Evolutionary conservation across 1,140 invertebrate genomes (phyloP).

Genomic region (Portunus trituberculatus): DNA sequence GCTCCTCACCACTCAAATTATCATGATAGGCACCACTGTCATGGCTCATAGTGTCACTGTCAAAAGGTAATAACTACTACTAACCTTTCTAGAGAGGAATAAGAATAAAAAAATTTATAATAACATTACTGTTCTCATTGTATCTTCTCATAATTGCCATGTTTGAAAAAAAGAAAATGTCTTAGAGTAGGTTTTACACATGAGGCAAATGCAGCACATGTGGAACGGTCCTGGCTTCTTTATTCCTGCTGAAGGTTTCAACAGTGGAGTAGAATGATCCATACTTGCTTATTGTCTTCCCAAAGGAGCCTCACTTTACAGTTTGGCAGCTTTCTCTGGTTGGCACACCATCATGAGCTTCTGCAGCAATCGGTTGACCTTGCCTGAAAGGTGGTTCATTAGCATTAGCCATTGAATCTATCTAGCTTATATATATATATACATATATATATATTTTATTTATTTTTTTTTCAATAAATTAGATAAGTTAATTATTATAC

Average conservation of each 20-base stretch:
- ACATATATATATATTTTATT: neutral
- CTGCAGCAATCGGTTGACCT: conserved; percentile 31
- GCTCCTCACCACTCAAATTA: neutral
- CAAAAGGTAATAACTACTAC: neutral
- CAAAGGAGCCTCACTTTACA: conserved; percentile 30
- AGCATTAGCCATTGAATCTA: neutral
- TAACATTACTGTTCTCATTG: conserved; percentile 9
- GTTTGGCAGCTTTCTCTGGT: conserved; percentile 49
- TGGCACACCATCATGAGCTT: conserved; percentile 66
- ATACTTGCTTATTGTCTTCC: neutral
- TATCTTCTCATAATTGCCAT: neutral
- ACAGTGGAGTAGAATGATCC: neutral
- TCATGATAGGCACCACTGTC: neutral
- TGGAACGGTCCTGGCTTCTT: neutral
- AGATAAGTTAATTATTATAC: neutral
- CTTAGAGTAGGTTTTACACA: neutral
- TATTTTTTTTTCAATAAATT: neutral
- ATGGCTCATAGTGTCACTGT: neutral
- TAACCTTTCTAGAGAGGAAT: neutral
- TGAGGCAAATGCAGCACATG: neutral
- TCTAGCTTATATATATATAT: neutral
- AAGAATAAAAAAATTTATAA: neutral
- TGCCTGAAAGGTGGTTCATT: conserved; percentile 34
- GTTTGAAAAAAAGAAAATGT: neutral
- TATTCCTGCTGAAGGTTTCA: neutral